Base-by-base conservation (phyloP, 2,888 invertebrate genomes). In the Lepidonotus clava region DNA sequence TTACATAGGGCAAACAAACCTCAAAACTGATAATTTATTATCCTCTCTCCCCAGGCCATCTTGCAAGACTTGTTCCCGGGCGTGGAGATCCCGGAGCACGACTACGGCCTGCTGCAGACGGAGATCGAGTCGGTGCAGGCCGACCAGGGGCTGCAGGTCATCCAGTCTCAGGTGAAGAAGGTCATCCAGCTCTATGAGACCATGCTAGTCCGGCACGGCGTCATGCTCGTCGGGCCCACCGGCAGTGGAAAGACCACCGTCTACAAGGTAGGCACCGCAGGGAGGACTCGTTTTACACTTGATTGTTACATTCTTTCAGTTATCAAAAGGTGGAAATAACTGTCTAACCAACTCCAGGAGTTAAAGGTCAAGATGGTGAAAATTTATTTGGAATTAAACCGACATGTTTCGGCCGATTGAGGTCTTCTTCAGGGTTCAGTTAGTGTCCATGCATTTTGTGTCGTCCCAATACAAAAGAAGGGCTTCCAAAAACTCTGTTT, bases 201-300 rank as follows among this genome's bases (percentile, higher is more conserved):
- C 0, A 97, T 98, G 97, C 96, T 97, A 89, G 97, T 98, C 1
- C 95, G 98, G 28, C 98, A 98, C 96, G 98, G 98, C 1, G 98
- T 98, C 0, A 98, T 98, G 98, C 94, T 97, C 88, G 98, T 98
- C 0, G 98, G 98, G 0, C 97, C 97, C 0, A 97, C 98, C 0
- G 98, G 97, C 0, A 96, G 97, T 1, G 98, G 98, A 2, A 98
- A 98, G 94, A 96, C 97, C 0, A 96, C 96, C 0, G 96, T 97
- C 11, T 95, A 98, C 85, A 95, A 95, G 90, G 97, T 97, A 94
- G 94, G 95, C 91, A 8, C n/a, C n/a, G n/a, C n/a, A n/a, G n/a
- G n/a, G n/a, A n/a, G n/a, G n/a, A n/a, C n/a, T n/a, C n/a, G n/a
- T n/a, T n/a, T n/a, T n/a, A n/a, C n/a, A n/a, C n/a, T n/a, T n/a